These are phyloP conservation scores for Saxidomus purpurata DNA, from an alignment of 1,140 invertebrate genomes.

Conservation along the genomic window DNA sequence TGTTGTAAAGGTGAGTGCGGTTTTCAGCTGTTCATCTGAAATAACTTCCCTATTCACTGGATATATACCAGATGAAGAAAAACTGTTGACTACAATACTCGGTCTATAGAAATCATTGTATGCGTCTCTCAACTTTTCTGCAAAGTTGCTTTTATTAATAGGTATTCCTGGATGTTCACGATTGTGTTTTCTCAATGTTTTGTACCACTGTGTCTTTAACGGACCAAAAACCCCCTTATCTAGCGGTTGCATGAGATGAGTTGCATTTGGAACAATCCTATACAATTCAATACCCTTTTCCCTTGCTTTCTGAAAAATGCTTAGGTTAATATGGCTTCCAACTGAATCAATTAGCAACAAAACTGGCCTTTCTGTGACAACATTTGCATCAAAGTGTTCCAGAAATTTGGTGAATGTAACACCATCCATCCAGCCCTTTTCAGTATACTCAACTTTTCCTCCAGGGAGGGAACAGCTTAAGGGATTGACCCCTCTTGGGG, in stretches of 20 bases:
- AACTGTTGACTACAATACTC: slow-evolving; percentile 64
- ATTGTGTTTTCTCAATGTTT: slow-evolving; percentile 51
- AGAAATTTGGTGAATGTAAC: too few species aligned
- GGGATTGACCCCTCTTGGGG: slow-evolving; percentile 13
- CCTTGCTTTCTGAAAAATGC: too few species aligned
- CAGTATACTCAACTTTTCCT: slow-evolving; percentile 47
- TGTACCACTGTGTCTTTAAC: slow-evolving; percentile 54
- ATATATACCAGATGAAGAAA: slow-evolving; percentile 56
- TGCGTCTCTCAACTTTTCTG: slow-evolving; percentile 66
- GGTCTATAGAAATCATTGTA: slow-evolving; percentile 69
- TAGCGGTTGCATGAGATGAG: slow-evolving; percentile 69
- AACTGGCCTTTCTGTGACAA: slow-evolving; percentile 56
- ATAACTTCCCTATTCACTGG: slow-evolving; percentile 45
- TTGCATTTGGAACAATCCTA: slow-evolving; percentile 66
- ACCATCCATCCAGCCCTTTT: slow-evolving; percentile 69
- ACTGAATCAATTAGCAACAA: slow-evolving; percentile 67
- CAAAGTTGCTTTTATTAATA: slow-evolving; percentile 64
- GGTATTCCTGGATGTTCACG: slow-evolving; percentile 50
- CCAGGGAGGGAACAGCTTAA: too few species aligned
- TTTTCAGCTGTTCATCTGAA: slow-evolving; percentile 38
- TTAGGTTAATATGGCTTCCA: too few species aligned
- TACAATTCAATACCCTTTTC: slow-evolving; percentile 63
- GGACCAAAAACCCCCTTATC: slow-evolving; percentile 68
- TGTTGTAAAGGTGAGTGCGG: slow-evolving; percentile 15
- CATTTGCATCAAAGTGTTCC: slow-evolving; percentile 66